Conservation (phyloP, 2,797 vertebrate species). For the Cyclopterus lumpus region DNA sequence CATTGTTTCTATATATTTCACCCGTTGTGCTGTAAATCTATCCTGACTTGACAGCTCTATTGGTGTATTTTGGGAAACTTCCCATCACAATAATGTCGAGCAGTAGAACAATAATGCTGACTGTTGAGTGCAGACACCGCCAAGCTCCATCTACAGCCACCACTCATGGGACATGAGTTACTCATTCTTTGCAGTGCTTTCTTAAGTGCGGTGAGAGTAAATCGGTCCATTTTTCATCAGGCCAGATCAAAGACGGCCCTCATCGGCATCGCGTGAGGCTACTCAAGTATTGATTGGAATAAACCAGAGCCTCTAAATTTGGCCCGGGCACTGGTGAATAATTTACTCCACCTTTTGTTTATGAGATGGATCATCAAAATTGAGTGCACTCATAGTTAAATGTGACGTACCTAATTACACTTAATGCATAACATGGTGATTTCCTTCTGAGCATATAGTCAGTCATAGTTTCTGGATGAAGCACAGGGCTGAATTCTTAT, state of each 20-base stretch:
- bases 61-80: slow-evolving; percentile 53
- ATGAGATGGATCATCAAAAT: slow-evolving; percentile 37
- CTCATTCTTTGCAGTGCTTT: slow-evolving; percentile 44
- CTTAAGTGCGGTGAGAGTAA: slow-evolving; percentile 32
- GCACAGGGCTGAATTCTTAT: slow-evolving; percentile 5
- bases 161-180: slow-evolving; percentile 48
- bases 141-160: slow-evolving; percentile 59
- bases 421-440: slow-evolving; percentile 33
- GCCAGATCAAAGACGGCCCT: slow-evolving; percentile 50
- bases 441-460: slow-evolving; percentile 32
- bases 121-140: slow-evolving; percentile 44
- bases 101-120: slow-evolving; percentile 56
- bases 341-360: slow-evolving; percentile 37
- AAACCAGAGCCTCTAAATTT: slow-evolving; percentile 22
- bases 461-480: slow-evolving; percentile 14
- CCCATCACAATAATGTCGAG: slow-evolving; percentile 32
- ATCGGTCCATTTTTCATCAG: slow-evolving; percentile 41
- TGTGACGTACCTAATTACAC: slow-evolving; percentile 40
- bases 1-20: slow-evolving; percentile 42
- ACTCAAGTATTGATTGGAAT: slow-evolving; percentile 41
- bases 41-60: slow-evolving; percentile 50
- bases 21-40: slow-evolving; percentile 46
- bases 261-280: slow-evolving; percentile 6
- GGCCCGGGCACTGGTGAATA: neutral
- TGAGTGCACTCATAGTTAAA: slow-evolving; percentile 29